These are phyloP conservation scores for Alosa alosa DNA, from an alignment of 2,113 vertebrate genomes.

Conservation along the genomic window DNA sequence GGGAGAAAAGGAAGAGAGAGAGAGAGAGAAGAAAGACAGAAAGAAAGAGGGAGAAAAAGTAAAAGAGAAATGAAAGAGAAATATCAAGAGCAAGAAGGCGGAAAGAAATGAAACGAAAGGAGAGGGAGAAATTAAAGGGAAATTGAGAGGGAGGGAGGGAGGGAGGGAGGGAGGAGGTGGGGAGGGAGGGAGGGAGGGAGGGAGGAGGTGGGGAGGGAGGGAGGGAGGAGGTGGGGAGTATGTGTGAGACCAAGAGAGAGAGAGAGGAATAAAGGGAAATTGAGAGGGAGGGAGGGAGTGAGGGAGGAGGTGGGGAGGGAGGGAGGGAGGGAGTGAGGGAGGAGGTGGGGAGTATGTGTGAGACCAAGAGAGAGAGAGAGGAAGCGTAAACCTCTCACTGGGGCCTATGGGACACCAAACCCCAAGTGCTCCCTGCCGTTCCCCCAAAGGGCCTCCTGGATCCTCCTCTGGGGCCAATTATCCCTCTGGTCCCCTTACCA, in stretches of 20 bases:
- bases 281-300: conserved; percentile 23
- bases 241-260: conserved; percentile 29
- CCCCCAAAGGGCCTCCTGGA: conserved; percentile 28
- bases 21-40: background rate
- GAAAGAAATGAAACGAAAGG: background rate
- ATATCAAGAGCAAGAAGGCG: background rate
- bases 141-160: conserved; percentile 32
- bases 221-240: conserved; percentile 31
- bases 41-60: background rate
- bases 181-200: no score
- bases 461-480: conserved; percentile 2
- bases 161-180: no score
- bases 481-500: background rate
- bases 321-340: conserved; percentile 9
- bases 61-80: background rate
- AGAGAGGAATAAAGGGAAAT: conserved; percentile 19
- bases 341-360: conserved; percentile 28
- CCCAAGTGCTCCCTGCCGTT: conserved; percentile 55
- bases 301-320: no score
- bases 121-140: conserved; percentile 22
- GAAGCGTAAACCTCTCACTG: background rate
- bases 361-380: conserved; percentile 26
- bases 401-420: conserved; percentile 46
- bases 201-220: no score
- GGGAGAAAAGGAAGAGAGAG: background rate